These are phyloP conservation scores for Agriopis marginaria DNA, from an alignment of 2,888 invertebrate genomes.

Conservation along the genomic window DNA sequence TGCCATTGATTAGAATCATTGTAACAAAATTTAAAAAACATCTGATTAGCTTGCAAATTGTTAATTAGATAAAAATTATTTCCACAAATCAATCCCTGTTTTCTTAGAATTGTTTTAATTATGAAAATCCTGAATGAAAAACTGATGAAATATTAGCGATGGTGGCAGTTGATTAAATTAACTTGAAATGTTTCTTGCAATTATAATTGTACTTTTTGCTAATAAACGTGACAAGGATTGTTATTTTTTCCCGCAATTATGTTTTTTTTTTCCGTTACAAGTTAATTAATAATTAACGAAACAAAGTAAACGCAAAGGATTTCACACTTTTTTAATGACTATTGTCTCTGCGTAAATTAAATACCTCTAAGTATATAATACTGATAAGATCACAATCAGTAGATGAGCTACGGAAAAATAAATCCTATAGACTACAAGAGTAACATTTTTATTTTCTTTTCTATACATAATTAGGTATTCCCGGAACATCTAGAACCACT, in stretches of 20 bases:
- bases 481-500: no score
- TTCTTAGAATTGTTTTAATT: no score
- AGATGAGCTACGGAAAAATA: no score
- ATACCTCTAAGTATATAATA: not conserved
- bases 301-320: not conserved
- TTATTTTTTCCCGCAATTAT: not conserved
- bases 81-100: no score
- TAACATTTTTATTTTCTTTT: no score
- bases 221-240: not conserved
- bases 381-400: not conserved
- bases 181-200: not conserved
- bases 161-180: not conserved
- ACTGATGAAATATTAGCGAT: not conserved
- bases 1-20: no score
- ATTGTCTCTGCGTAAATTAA: not conserved
- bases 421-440: no score
- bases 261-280: not conserved
- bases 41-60: no score
- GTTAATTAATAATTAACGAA: not conserved
- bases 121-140: not conserved
- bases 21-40: no score
- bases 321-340: not conserved
- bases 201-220: not conserved
- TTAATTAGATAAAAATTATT: no score
- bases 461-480: no score